A percentile compares a stretch with the other conserved stretches of the same genome.
phyloP scores from a whole-genome alignment of 2,113 vertebrate genomes.

The Butastur rufipennis region DNA sequence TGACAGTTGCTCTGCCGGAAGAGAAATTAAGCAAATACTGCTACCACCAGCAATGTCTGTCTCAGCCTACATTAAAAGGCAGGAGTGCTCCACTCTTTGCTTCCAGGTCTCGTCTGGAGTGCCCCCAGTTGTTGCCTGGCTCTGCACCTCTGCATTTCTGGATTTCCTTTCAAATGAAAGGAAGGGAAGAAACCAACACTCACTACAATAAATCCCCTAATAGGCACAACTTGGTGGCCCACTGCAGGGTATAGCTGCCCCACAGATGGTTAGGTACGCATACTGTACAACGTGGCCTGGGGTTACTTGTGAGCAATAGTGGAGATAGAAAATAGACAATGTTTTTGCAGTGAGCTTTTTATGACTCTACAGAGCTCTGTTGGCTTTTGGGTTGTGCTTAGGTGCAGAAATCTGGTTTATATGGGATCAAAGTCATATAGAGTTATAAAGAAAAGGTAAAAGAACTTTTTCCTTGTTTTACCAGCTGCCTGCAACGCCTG shows the following conservation, averaged over 20 bases:
- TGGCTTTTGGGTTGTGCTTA: not conserved
- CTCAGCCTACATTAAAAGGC: not conserved
- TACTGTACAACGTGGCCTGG: not conserved
- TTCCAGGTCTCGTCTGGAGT: not conserved
- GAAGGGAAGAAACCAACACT: not conserved
- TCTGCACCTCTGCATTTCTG: not conserved
- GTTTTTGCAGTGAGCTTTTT: not conserved
- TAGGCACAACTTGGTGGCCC: not conserved
- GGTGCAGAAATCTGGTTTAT: not conserved
- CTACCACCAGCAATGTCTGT: not conserved
- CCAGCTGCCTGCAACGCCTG: not conserved
- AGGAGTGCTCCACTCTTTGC: not conserved
- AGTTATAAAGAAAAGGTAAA: not conserved
- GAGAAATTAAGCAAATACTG: not conserved
- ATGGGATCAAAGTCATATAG: not conserved
- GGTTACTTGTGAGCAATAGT: not conserved
- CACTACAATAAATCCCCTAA: fast-evolving
- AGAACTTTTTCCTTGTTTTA: not conserved
- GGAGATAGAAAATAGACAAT: not conserved
- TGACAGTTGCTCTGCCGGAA: not conserved
- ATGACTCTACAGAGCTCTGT: not conserved
- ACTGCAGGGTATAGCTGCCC: not conserved
- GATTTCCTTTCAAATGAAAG: not conserved
- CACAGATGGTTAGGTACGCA: fast-evolving
- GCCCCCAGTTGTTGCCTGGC: not conserved